A percentile compares a stretch with the other conserved stretches of the same genome.
phyloP scores from a whole-genome alignment of 2,888 invertebrate species.

The Ariolimax columbianus region DNA sequence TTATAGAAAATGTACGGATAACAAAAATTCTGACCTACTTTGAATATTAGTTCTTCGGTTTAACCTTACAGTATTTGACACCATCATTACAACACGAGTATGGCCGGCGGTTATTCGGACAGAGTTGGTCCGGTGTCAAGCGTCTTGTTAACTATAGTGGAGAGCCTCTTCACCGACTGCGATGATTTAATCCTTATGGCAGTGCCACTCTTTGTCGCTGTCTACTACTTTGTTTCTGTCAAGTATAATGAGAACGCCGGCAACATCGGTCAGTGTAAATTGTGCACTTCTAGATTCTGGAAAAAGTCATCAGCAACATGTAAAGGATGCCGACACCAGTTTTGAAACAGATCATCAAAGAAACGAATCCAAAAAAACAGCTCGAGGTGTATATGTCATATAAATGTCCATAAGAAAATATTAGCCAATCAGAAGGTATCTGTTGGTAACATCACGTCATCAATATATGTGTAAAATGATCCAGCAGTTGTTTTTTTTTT shows the following conservation, averaged over 20 bases:
- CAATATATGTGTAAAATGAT: too few species aligned
- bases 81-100: background rate
- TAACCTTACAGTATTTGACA: background rate
- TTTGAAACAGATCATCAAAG: background rate
- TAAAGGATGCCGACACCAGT: background rate
- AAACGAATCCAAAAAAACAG: too few species aligned
- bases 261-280: background rate
- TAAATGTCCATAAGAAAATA: too few species aligned
- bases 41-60: background rate
- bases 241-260: background rate
- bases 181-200: conserved; percentile 16
- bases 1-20: too few species aligned
- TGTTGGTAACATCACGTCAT: too few species aligned
- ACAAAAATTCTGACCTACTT: too few species aligned
- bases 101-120: background rate
- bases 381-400: too few species aligned
- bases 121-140: background rate
- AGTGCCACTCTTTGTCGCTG: background rate
- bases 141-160: background rate
- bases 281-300: background rate
- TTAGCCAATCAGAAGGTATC: too few species aligned
- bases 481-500: too few species aligned
- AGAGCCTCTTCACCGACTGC: conserved; percentile 3
- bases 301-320: background rate
- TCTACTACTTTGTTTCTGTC: background rate